Evolutionary conservation across 2,888 invertebrate species (phyloP).

Genomic region (Apotomis capreana): DNA sequence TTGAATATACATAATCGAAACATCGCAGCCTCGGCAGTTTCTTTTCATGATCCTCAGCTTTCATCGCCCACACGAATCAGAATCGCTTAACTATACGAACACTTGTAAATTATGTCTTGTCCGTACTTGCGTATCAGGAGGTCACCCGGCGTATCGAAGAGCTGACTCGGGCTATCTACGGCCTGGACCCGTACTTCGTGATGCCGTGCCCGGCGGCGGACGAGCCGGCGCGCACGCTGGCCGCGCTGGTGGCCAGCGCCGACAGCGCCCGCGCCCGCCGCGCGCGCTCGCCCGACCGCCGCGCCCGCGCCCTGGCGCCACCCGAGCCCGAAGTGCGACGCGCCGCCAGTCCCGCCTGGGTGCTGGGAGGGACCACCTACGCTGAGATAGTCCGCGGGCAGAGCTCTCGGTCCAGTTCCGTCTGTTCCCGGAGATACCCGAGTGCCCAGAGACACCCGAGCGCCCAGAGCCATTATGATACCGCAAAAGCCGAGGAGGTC

Average conservation of each 20-base stretch:
- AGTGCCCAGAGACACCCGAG: conserved; percentile 48
- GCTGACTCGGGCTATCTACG: conserved; percentile 88
- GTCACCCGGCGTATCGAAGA: conserved; percentile 88
- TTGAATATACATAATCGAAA: conserved; percentile 73
- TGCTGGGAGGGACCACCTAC: conserved; percentile 89
- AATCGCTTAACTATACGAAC: conserved; percentile 56
- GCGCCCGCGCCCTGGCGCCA: conserved; percentile 53
- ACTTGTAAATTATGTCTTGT: conserved; percentile 77
- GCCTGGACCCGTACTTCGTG: conserved; percentile 89
- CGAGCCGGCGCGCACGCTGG: conserved; percentile 82
- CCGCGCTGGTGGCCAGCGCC: conserved; percentile 54
- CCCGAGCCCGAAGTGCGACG: conserved; percentile 57
- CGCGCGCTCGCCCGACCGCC: conserved; percentile 45
- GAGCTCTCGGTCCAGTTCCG: conserved; percentile 69
- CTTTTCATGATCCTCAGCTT: conserved; percentile 65
- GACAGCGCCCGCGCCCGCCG: conserved; percentile 45
- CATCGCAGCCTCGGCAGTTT: conserved; percentile 74
- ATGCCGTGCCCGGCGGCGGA: conserved; percentile 86
- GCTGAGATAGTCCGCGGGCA: conserved; percentile 90
- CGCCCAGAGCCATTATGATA: conserved; percentile 49
- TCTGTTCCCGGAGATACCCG: conserved; percentile 51
- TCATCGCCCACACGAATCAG: conserved; percentile 52
- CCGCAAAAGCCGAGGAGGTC: conserved; percentile 39
- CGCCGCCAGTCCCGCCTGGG: conserved; percentile 89
- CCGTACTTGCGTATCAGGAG: conserved; percentile 86